These are phyloP conservation scores for Schmidtea mediterranea DNA, from an alignment of 1,140 invertebrate species.

Conservation along the genomic window DNA sequence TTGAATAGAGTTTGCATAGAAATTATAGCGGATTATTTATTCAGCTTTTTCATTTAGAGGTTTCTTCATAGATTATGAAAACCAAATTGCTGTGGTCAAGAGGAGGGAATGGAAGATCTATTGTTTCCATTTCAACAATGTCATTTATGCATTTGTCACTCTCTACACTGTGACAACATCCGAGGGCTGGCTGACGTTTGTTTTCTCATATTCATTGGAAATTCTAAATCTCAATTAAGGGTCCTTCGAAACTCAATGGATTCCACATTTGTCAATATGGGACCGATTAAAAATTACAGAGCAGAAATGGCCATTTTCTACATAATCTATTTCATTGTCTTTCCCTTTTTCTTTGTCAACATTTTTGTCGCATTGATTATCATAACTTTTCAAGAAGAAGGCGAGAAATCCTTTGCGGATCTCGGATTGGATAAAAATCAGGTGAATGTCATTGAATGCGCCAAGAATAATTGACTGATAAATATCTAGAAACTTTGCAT, in stretches of 20 bases:
- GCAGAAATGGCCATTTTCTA: conserved; percentile 99
- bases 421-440: conserved; percentile 99
- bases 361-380: conserved; percentile 99
- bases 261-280: conserved; percentile 75
- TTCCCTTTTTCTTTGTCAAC: conserved; percentile 99
- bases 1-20: no score
- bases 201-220: conserved; percentile 12
- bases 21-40: no score
- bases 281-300: conserved; percentile 85
- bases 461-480: conserved; percentile 37
- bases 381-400: conserved; percentile 99
- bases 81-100: conserved; percentile 49
- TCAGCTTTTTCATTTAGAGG: conserved; percentile 53
- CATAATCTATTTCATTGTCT: conserved; percentile 99
- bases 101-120: conserved; percentile 58
- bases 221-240: conserved; percentile 17
- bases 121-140: conserved; percentile 93
- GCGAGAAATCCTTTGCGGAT: conserved; percentile 92
- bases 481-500: conserved; percentile 90
- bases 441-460: conserved; percentile 32
- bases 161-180: conserved; percentile 96
- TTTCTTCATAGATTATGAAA: conserved; percentile 60
- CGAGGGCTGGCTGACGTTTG: conserved; percentile 88
- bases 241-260: conserved; percentile 97
- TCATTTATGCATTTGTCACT: conserved; percentile 82